These are phyloP conservation scores for Macaca nemestrina DNA, from an alignment of 2,113 vertebrate genomes.

Conservation along the genomic window DNA sequence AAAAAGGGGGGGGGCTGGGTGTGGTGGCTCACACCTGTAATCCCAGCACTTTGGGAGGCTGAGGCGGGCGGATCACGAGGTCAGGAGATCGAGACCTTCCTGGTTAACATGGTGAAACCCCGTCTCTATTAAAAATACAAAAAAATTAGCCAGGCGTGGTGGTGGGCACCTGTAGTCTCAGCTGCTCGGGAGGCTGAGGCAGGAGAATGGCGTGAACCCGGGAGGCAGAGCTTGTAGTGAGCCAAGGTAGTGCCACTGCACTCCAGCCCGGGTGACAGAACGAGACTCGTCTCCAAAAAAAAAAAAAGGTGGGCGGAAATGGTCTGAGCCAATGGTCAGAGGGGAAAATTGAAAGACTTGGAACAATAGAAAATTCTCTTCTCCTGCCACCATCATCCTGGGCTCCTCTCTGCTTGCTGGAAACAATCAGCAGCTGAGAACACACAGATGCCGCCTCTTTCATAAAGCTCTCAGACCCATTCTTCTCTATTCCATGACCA, in stretches of 20 bases:
- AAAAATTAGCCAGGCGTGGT: no score
- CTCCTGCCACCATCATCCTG: neutral
- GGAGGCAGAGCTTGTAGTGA: no score
- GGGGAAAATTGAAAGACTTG: neutral
- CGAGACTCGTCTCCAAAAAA: no score
- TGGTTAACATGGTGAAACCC: no score
- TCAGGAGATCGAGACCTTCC: no score
- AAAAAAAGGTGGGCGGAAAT: neutral
- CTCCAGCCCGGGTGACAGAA: no score
- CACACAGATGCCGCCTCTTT: neutral
- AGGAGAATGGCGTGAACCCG: accelerated
- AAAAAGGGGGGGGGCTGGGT: accelerated
- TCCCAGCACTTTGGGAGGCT: no score
- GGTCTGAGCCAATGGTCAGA: neutral
- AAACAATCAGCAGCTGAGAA: neutral
- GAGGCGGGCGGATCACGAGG: no score
- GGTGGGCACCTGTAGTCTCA: no score
- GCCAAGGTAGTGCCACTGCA: accelerated
- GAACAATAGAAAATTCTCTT: neutral
- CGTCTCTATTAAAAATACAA: no score
- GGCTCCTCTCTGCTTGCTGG: neutral
- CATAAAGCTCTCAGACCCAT: neutral
- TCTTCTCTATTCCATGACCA: neutral
- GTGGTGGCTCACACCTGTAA: no score
- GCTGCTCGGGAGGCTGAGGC: no score